Conservation (phyloP, 2,797 vertebrate species). For the Acropternis orthonyx region DNA sequence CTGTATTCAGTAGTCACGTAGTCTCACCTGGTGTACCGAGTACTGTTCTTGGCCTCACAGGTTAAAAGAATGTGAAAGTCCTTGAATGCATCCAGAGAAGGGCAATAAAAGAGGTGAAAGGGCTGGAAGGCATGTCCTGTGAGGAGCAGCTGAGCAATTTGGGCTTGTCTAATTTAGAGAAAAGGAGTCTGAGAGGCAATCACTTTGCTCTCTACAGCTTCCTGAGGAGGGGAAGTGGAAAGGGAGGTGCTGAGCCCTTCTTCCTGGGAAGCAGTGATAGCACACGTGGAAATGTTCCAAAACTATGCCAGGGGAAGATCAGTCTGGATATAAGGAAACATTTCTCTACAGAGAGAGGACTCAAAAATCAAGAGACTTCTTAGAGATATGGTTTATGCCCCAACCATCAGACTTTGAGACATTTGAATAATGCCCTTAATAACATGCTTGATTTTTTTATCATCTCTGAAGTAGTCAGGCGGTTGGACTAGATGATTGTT, state of each 20-base stretch:
- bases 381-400: background rate
- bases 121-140: background rate
- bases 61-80: background rate
- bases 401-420: background rate
- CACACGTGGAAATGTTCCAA: accelerated
- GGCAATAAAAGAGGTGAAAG: background rate
- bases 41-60: background rate
- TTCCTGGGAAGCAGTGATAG: background rate
- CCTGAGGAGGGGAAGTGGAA: background rate
- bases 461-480: background rate
- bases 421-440: background rate
- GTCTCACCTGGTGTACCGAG: accelerated
- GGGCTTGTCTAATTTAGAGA: background rate
- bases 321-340: background rate
- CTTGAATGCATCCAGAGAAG: background rate
- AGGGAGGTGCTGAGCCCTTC: background rate
- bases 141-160: accelerated
- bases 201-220: background rate
- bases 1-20: accelerated
- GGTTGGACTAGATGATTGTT: background rate
- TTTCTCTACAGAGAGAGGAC: background rate
- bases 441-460: background rate
- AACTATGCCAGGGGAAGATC: background rate
- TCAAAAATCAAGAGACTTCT: background rate
- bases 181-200: background rate